Evolutionary conservation across 2,888 invertebrate genomes (phyloP), one percentile per base, ranked within the genome.

Genomic region (Argyresthia albistria): DNA sequence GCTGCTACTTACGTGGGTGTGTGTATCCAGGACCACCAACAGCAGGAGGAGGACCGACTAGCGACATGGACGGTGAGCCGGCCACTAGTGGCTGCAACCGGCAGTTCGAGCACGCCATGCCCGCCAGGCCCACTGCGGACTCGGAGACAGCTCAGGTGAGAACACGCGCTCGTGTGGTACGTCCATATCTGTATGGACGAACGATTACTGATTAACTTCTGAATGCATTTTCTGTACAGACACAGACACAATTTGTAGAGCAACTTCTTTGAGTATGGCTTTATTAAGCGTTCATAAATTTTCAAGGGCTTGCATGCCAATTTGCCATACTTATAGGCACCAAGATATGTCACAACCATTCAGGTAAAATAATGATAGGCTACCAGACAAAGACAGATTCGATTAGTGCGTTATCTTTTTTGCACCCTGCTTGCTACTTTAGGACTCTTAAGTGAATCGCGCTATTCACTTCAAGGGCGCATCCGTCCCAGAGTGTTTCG

Each of bases 31-130:
- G 95, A 91, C n/a, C 95, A 96, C 91, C 95, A 95, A 91, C 90
- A 95, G 91, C 95, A 95, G 79, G 95, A 95, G 88, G 93, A 91
- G 74, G 95, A 95, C 94, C 93, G 69, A 95, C 93, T 89, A 95
- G 95, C 80, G 90, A 93, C 68, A 93, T 93, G 69, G 91, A 91
- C 64, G 93, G 93, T 75, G 91, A 91, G 60, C 93, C 93, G 70
- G 93, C 93, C 61, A 93, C 90, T 59, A 91, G 91, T 58, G 93
- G 93, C 68, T 94, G 93, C 88, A 93, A 93, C 87, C 91, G 91
- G 73, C 93, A 93, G 80, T 94, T 92, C 79, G 94, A 94, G 73
- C 93, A 93, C 80, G 90, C 76, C 60, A 74, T 88, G 66, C 64
- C 71, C 67, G 77, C 79, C 75, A 86, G 71, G 69, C 65, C 76